Evolutionary conservation across 1,140 invertebrate species (phyloP), one percentile per base, ranked within the genome.

Genomic region (Bombus superbus): DNA sequence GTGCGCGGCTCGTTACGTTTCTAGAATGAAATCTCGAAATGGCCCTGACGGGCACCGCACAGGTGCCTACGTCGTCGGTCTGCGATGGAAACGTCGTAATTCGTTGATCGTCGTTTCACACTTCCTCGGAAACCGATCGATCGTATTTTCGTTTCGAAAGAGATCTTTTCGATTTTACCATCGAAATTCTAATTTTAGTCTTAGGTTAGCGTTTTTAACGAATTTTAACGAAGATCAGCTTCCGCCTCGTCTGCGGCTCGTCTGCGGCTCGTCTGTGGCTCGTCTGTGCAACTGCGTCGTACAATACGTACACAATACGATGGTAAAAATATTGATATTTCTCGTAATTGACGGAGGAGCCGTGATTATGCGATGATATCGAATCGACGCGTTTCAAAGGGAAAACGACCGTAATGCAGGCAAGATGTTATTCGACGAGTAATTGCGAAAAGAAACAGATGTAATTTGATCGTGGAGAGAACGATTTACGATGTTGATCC

Each of bases 1-100:
- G 73, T 38, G 4, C 78, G 78, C 64, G 64, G 62, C 38, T 84
- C 82, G 83, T 84, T 79, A 84, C 83, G 47, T 71, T 79, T 84
- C 75, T 68, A 80, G 76, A 68, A 84, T 80, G 83, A 42, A 47
- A 72, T 84, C 76, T 47, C 38, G 83, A 84, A 84, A 62, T 62
- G 53, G 25, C 71, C 81, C 9, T 35, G 42, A 35, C 53, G 13
- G 44, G 10, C 40, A 32, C 32, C 32, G 32, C 32, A 32, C 32
- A 32, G 1, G 15, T 11, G 40, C 71, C 10, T 9, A 25, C 57
- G 22, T n/a, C 1, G 28, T 57, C 71, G 13, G 13, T 64, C 32
- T 8, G 40, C 69, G 42, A 62, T 18, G 35, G 13, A 35, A 28
- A 32, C 28, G 40, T 40, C 44, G 22, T 11, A 40, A 82, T 47